Conservation (phyloP, 2,888 invertebrate species). For the Drosophila mimetica region DNA sequence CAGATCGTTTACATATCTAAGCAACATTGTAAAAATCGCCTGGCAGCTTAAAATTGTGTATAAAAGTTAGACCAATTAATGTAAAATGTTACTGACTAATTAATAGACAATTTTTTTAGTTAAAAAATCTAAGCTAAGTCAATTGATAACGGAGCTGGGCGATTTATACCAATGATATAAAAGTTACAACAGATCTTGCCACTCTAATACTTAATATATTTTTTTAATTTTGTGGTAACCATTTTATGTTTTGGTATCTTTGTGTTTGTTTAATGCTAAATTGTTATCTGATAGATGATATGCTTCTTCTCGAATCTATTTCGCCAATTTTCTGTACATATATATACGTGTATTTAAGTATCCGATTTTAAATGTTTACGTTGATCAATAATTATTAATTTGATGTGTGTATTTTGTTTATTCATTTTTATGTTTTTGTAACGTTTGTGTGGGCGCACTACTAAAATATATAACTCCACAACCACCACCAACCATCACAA, state of each 20-base stretch:
- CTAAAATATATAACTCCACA: conserved; percentile 58
- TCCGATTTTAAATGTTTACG: conserved; percentile 22
- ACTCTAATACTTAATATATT: conserved; percentile 2
- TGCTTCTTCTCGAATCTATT: conserved; percentile 9
- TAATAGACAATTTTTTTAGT: too few relatives aligned
- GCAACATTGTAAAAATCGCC: conserved; percentile 9
- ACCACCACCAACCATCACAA: conserved; percentile 54
- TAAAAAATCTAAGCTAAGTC: too few relatives aligned
- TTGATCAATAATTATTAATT: conserved; percentile 25
- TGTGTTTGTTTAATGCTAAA: conserved; percentile 9
- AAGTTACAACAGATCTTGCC: background rate
- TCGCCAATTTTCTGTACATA: conserved; percentile 18
- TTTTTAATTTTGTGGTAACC: conserved; percentile 4
- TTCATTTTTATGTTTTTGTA: conserved; percentile 77
- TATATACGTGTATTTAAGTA: conserved; percentile 18
- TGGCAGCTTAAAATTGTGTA: background rate
- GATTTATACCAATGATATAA: background rate
- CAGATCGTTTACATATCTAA: background rate
- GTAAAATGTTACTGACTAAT: background rate
- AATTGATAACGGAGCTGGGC: background rate
- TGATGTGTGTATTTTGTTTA: conserved; percentile 62
- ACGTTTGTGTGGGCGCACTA: conserved; percentile 74
- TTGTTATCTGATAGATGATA: conserved; percentile 20
- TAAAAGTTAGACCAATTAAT: background rate
- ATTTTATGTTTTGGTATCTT: conserved; percentile 11